Evolutionary conservation across 2,888 invertebrate genomes (phyloP), one percentile per base, ranked within the genome.

Genomic region (Psylliodes chrysocephalus): DNA sequence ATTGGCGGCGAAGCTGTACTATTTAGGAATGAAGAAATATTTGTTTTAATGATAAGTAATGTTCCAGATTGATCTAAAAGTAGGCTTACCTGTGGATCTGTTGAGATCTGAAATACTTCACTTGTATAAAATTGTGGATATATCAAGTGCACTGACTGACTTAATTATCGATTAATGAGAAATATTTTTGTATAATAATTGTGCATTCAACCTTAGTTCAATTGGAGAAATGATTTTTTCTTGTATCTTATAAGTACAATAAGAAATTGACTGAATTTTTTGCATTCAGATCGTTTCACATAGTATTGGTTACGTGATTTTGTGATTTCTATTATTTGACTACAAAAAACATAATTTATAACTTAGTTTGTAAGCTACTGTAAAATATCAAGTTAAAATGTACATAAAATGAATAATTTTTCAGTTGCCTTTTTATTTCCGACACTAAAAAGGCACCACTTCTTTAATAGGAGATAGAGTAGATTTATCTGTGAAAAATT

Each of bases 381-480:
- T 70, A 70, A 70, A 66, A 68, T 72, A 72, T 70, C 63, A 60
- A 60, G 51, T 55, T 61, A 63, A 65, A 63, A 52, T 70, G 72
- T 72, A 72, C 65, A 72, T 72, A 72, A 72, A 71, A 71, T 68
- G 69, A 69, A 68, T 72, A 71, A 70, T 72, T 72, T 72, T 72
- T 60, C 71, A 70, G 67, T 44, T 44, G 40, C 10, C 19, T 4
- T 8, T 59, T 46, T 63, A 5, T 4, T 59, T 42, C 25, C 14
- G 10, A n/a, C n/a, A n/a, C n/a, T n/a, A n/a, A n/a, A n/a, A n/a
- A n/a, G n/a, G n/a, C n/a, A n/a, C n/a, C n/a, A n/a, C n/a, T n/a
- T n/a, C n/a, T n/a, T n/a, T n/a, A n/a, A n/a, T n/a, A n/a, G n/a
- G n/a, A n/a, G n/a, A n/a, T n/a, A n/a, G n/a, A n/a, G n/a, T n/a